Conservation (phyloP, 2,888 invertebrate genomes). For the Amphimallon solstitiale region DNA sequence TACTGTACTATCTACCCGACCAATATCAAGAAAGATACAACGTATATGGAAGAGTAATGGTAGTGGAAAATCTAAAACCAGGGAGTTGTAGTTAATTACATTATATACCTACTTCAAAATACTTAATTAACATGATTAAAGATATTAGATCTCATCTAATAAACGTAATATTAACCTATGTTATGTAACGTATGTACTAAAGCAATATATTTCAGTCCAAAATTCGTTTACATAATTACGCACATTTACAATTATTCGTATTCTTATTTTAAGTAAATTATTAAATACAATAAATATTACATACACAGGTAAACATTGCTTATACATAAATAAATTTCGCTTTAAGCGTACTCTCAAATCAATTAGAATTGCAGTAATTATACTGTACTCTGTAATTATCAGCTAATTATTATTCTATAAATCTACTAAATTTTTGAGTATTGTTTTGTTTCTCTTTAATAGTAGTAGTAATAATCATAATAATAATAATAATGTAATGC, state of each 20-base stretch:
- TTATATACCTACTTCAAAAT: too few relatives aligned
- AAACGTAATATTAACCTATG: too few relatives aligned
- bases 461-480: too few relatives aligned
- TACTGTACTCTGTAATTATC: not conserved
- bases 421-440: not conserved
- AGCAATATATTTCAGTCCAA: not conserved
- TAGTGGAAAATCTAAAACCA: too few relatives aligned
- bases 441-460: too few relatives aligned
- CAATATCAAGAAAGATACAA: too few relatives aligned
- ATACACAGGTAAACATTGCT: constrained; percentile 43
- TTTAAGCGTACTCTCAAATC: constrained; percentile 38
- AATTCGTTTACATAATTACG: not conserved
- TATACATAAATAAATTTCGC: constrained; percentile 44
- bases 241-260: not conserved
- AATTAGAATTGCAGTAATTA: constrained; percentile 5
- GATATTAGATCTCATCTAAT: too few relatives aligned
- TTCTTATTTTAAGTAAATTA: constrained; percentile 6
- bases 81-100: too few relatives aligned
- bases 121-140: too few relatives aligned
- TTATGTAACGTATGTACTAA: not conserved
- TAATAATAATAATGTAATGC: not conserved
- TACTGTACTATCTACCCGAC: too few relatives aligned
- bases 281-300: constrained; percentile 20
- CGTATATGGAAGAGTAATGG: too few relatives aligned
- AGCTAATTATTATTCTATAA: constrained; percentile 3